Evolutionary conservation across 2,113 vertebrate genomes (phyloP).

Genomic region (Bambusicola thoracicus): DNA sequence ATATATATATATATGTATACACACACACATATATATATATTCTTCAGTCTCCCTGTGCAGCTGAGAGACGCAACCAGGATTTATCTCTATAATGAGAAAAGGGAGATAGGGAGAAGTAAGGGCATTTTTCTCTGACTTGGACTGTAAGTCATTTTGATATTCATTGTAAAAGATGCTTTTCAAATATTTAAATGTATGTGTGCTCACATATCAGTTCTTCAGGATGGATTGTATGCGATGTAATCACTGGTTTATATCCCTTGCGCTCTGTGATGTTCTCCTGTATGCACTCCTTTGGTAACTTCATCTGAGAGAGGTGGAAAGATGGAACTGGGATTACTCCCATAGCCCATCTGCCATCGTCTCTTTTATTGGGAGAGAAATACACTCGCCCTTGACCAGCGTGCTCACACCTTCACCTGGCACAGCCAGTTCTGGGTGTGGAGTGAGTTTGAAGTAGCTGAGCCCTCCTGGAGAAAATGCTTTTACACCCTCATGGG

Average conservation of each 20-base stretch:
- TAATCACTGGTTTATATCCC: constrained; percentile 60
- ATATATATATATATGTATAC: neutral
- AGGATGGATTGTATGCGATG: constrained; percentile 55
- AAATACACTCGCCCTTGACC: neutral
- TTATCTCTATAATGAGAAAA: constrained; percentile 84
- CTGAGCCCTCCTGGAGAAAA: neutral
- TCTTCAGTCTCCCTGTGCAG: constrained; percentile 45
- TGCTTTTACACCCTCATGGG: neutral
- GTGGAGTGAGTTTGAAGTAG: neutral
- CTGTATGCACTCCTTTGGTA: neutral
- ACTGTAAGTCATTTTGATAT: constrained; percentile 81
- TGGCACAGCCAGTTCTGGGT: neutral
- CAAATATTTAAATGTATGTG: constrained; percentile 83
- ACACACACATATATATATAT: neutral
- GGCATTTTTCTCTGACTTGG: constrained; percentile 76
- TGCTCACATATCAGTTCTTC: constrained; percentile 71
- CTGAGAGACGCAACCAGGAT: constrained; percentile 66
- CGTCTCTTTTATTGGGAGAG: neutral
- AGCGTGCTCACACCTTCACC: neutral
- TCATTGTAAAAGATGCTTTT: constrained; percentile 81
- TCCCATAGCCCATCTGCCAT: neutral
- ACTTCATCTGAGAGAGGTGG: constrained; percentile 31
- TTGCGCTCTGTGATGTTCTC: constrained; percentile 18
- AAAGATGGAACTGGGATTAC: neutral
- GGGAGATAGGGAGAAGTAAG: constrained; percentile 75